These are phyloP conservation scores for Melieria omissa DNA, from an alignment of 2,888 invertebrate genomes.

Conservation along the genomic window DNA sequence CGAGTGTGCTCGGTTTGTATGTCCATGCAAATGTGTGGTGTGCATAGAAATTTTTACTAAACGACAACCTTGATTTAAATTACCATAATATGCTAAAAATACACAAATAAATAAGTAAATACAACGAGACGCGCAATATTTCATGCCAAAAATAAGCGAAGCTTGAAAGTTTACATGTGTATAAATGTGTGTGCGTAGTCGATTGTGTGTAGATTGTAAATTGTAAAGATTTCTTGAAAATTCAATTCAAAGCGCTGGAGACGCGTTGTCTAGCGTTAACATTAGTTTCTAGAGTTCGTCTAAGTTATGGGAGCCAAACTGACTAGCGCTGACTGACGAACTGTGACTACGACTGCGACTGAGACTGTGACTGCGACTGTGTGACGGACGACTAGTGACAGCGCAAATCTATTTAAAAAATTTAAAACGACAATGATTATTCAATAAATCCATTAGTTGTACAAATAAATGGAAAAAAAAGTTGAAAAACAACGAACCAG, in stretches of 20 bases:
- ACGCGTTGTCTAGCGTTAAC: constrained; percentile 34
- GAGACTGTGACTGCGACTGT: background rate
- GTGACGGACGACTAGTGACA: background rate
- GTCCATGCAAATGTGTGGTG: no score
- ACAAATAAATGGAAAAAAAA: constrained; percentile 23
- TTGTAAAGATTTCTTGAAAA: background rate
- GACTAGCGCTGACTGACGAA: background rate
- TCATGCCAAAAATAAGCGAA: background rate
- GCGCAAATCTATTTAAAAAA: constrained; percentile 1
- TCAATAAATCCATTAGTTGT: constrained; percentile 24
- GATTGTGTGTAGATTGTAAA: no score
- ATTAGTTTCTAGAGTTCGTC: background rate
- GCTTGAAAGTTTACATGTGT: background rate
- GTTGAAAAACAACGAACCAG: no score
- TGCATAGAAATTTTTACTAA: background rate
- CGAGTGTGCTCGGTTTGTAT: no score
- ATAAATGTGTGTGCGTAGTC: background rate
- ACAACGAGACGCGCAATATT: background rate
- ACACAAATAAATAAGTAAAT: background rate
- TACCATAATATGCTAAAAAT: constrained; percentile 5
- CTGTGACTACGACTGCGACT: background rate
- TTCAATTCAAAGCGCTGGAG: constrained; percentile 23
- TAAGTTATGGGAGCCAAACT: constrained; percentile 5
- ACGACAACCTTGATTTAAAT: background rate
- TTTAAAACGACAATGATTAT: constrained; percentile 8